Base-by-base conservation (phyloP, 1,140 invertebrate species). In the Meloidogyne floridensis region DNA sequence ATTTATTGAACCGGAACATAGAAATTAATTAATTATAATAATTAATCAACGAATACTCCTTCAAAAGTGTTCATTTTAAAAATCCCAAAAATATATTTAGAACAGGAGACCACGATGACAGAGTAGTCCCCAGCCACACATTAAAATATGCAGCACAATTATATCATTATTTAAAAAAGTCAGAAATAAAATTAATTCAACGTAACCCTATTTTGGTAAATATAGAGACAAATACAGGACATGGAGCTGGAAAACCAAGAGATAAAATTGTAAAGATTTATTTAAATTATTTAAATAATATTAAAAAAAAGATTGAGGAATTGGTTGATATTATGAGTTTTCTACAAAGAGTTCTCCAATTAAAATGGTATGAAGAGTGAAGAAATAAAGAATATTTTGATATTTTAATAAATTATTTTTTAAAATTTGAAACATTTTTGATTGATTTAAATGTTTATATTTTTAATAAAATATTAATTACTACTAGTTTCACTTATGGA, bases 101-200 rank as follows among this genome's bases (percentile, higher is more conserved):
- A 77, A 98, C 97, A 42, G 97, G 95, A 20, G 96, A 98, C 92
- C 97, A 98, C 91, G 97, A 98, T 92, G 97, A 98, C 92, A 93
- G 96, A 82, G 96, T 93, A 97, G 83, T 97, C 77, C 96, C 96
- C 51, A 92, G 96, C 78, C 97, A 98, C 91, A 96, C 95, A 80
- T 92, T 98, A 6, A 99, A 99, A 92, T 95, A 95, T 88, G 94
- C 96, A 79, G 95, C 97, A 1, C 93, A 95, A 86, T 91, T 99
- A 71, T 97, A 99, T 89, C 91, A 96, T 86, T 92, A 91, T 51
- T 90, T 95, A 71, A 98, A 77, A 95, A 93, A 93, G 72, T 90
- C 91, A 71, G 89, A 92, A 20, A 87, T 92, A 2, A 92, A 92
- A 82, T 93, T 93, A 86, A 90, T 90, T 88, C 93, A 97, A 92